These are phyloP conservation scores for Berghia stephanieae DNA, from an alignment of 1,140 invertebrate genomes.

Conservation along the genomic window DNA sequence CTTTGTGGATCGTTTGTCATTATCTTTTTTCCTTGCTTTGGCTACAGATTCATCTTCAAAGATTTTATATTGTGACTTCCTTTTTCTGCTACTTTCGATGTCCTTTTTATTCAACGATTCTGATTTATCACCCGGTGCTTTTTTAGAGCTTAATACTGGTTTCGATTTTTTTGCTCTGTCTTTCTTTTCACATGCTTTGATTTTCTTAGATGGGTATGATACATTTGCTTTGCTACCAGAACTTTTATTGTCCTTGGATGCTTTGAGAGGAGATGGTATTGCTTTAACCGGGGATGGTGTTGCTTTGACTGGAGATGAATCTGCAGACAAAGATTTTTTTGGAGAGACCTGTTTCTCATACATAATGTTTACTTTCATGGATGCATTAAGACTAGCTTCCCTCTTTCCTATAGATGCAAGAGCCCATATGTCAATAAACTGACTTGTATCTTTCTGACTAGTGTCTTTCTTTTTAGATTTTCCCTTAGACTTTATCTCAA, in stretches of 20 bases:
- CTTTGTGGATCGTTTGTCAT: conserved; percentile 1
- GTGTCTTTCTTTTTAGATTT: conserved; percentile 24
- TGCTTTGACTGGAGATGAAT: conserved; percentile 20
- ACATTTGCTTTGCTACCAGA: background rate
- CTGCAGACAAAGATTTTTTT: conserved; percentile 20
- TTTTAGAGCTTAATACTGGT: background rate
- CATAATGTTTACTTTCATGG: conserved; percentile 47
- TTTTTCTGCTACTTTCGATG: conserved; percentile 7
- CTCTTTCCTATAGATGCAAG: conserved; percentile 35
- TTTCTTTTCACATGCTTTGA: background rate
- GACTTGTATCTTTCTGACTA: background rate
- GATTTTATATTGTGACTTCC: conserved; percentile 26
- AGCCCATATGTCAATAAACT: conserved; percentile 25
- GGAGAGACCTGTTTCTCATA: conserved; percentile 41
- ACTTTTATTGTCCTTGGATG: background rate
- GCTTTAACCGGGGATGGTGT: background rate
- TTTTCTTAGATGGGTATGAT: background rate
- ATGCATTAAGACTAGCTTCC: conserved; percentile 53
- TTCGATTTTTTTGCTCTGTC: background rate
- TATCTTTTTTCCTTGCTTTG: conserved; percentile 19
- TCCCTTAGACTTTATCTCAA: too few species aligned
- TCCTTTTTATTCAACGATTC: background rate
- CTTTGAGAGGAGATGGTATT: background rate
- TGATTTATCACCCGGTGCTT: background rate
- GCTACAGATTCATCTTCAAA: conserved; percentile 18